Base-by-base conservation (phyloP, 2,888 invertebrate genomes). In the Trissoscelio sp. region DNA sequence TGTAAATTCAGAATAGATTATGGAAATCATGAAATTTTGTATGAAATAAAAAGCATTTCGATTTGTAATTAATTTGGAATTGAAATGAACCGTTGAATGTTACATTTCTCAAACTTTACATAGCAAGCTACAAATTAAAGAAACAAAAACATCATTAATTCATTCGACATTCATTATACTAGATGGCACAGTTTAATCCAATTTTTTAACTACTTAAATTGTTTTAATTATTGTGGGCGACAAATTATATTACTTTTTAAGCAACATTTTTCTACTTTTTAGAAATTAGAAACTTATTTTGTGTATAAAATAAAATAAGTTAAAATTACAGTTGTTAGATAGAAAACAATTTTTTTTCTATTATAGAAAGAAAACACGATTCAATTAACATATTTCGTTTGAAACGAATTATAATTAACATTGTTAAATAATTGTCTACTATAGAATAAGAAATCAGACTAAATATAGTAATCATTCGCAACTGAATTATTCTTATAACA, bases 1-100 rank as follows among this genome's bases (percentile, higher is more conserved):
- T 60, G 60, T 72, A 72, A 72, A 72, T 72, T 72, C 60, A 58
- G 60, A 58, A 28, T 72, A 60, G 39, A 60, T 44, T 60, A 72
- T 72, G 60, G 72, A 72, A 72, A 72, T 60, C 60, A 20, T 42
- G 51, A 51, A 51, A 51, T 60, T 51, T 60, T 12, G 51, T 14
- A 37, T 42, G 22, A 58, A 48, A 42, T 60, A 28, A 51, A 51
- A 48, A 39, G 12, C 34, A 51, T 28, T 72, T 60, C 57, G 28
- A 14, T 51, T 51, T 60, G 46, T 60, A 60, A 60, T 72, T 72
- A 62, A 62, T 60, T 60, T 42, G 44, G 44, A 44, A 42, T 44
- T 44, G 12, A 44, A 60, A 60, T 60, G 39, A 60, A 44, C 18
- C 53, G 14, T 37, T 14, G 9, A 16, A 9, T 20, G 44, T 18